Base-by-base conservation (phyloP, 1,140 invertebrate genomes). In the Hyposmocoma kahamanoa region DNA sequence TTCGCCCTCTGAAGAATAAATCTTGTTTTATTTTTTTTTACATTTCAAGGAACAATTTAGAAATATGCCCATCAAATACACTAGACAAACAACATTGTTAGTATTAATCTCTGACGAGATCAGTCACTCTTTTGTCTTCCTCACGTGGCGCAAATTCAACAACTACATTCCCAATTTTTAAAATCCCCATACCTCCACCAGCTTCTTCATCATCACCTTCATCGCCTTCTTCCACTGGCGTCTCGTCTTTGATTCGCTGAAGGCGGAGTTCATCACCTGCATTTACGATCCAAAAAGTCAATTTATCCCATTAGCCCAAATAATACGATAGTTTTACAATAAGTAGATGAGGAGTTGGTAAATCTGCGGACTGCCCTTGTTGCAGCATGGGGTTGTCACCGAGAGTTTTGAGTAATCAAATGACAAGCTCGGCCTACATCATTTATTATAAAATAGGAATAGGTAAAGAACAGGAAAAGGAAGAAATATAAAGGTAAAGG, bases 231-330 rank as follows among this genome's bases (percentile, higher is more conserved):
- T 84, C 79, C 0, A 72, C 75, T 1, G 67, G 41, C 77, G 79
- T 81, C 60, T 84, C 79, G 15, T 81, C 77, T 36, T 72, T 74
- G 3, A 84, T 53, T 10, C 79, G 61, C 50, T 83, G 73, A 1
- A 81, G 47, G 4, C 79, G 67, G 0, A 83, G 43, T 44, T 83
- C 77, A 24, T 83, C 79, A 52, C 79, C 79, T 82, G 17, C n/a
- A n/a, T n/a, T n/a, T n/a, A n/a, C n/a, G n/a, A n/a, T n/a, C n/a
- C 11, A 41, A 9, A 38, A 10, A 45, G 28, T 20, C n/a, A n/a
- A n/a, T n/a, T n/a, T n/a, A n/a, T n/a, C n/a, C n/a, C n/a, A n/a
- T n/a, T n/a, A n/a, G n/a, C n/a, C n/a, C n/a, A n/a, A n/a, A n/a
- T n/a, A n/a, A n/a, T n/a, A n/a, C n/a, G n/a, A n/a, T n/a, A n/a